Conservation (phyloP, 2,113 vertebrate species). For the Oxyruncus cristatus region DNA sequence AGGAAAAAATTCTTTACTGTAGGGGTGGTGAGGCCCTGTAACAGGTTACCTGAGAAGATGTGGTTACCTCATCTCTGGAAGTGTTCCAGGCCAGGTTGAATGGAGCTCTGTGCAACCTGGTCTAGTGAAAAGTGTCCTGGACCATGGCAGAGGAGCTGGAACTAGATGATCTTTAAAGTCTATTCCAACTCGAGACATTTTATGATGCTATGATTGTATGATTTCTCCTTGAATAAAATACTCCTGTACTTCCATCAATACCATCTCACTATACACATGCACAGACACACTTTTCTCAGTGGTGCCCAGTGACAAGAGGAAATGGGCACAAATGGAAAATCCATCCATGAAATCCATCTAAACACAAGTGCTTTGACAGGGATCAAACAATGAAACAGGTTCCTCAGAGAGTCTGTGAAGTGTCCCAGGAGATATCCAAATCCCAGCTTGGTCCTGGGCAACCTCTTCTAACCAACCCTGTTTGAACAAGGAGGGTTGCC, state of each 20-base stretch:
- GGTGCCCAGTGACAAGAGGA: not conserved
- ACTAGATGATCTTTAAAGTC: not conserved
- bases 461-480: not conserved
- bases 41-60: not conserved
- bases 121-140: too few species aligned
- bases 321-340: not conserved
- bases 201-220: too few species aligned
- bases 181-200: not conserved
- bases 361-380: too few species aligned
- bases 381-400: not conserved
- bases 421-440: not conserved
- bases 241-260: not conserved
- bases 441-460: not conserved
- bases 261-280: not conserved
- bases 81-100: too few species aligned
- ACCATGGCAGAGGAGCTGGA: not conserved
- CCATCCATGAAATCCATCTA: not conserved
- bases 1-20: not conserved
- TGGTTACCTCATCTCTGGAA: not conserved
- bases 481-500: not conserved
- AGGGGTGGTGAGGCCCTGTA: not conserved
- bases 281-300: not conserved
- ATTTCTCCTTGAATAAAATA: not conserved
- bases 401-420: not conserved
- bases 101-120: too few species aligned